Conservation (phyloP, 2,113 vertebrate genomes). For the Sterrhoptilus dennistouni region DNA sequence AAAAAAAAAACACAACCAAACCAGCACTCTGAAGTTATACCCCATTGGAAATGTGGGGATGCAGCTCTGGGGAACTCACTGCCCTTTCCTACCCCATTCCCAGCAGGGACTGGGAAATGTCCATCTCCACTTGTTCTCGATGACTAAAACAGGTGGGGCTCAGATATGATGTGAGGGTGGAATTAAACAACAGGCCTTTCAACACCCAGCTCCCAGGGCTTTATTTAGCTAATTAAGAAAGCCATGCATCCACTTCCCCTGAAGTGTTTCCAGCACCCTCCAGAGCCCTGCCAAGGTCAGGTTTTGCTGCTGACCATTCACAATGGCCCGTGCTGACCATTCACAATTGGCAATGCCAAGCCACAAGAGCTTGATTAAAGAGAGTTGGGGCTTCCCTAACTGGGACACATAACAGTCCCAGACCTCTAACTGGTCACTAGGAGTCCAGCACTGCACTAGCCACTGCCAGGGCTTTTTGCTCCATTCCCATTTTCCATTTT, state of each 20-base stretch:
- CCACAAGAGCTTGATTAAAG: neutral
- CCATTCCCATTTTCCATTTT: neutral
- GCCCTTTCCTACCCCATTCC: neutral
- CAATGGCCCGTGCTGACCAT: neutral
- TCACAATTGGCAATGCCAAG: neutral
- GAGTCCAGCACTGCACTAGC: neutral
- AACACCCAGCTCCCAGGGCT: slow-evolving; percentile 51
- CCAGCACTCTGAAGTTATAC: neutral
- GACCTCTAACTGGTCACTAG: neutral
- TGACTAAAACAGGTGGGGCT: slow-evolving; percentile 56
- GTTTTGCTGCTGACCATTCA: neutral
- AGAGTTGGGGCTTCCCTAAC: neutral
- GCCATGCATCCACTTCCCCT: neutral
- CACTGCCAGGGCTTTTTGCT: neutral
- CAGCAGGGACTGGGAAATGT: slow-evolving; percentile 39
- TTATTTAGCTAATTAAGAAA: slow-evolving; percentile 30
- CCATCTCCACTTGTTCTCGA: neutral
- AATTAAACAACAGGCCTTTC: slow-evolving; percentile 42
- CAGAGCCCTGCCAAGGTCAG: neutral
- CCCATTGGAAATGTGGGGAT: neutral
- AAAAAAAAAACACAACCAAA: no score
- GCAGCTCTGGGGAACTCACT: neutral
- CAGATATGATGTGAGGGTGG: neutral
- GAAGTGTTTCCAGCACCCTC: neutral
- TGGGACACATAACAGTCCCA: neutral